Evolutionary conservation across 2,113 vertebrate species (phyloP).

Genomic region (Oreochromis tanganicae): DNA sequence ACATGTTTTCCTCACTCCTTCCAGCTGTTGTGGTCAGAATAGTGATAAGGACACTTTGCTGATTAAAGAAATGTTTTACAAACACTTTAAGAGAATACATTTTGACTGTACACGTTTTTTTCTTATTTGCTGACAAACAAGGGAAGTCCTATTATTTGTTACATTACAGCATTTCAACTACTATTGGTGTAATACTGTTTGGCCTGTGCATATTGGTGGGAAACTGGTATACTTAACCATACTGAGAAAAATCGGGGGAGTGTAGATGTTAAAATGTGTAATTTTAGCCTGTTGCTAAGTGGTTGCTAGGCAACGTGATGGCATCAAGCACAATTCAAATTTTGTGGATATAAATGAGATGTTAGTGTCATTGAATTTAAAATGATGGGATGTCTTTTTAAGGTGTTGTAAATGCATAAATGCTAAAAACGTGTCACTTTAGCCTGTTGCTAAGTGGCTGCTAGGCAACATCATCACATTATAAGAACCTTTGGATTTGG

Average conservation of each 20-base stretch:
- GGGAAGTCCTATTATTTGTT: neutral
- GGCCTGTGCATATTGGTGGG: neutral
- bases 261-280: neutral
- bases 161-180: neutral
- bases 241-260: neutral
- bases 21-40: constrained; percentile 10
- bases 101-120: neutral
- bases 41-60: neutral
- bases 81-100: neutral
- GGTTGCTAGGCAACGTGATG: neutral
- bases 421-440: neutral
- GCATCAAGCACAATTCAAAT: neutral
- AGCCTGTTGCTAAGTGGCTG: neutral
- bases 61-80: neutral
- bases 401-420: neutral
- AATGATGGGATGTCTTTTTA: neutral
- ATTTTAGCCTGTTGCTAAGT: neutral
- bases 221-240: neutral
- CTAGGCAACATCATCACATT: neutral
- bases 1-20: constrained; percentile 18
- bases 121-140: neutral
- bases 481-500: neutral
- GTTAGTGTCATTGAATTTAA: neutral
- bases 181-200: neutral
- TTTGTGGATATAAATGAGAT: neutral